Percentiles rank a stretch among this genome's conserved stretches.
Evolutionary conservation across 92 coral and sea anemone species (phyloP).

Genomic region (Porites evermanni): DNA sequence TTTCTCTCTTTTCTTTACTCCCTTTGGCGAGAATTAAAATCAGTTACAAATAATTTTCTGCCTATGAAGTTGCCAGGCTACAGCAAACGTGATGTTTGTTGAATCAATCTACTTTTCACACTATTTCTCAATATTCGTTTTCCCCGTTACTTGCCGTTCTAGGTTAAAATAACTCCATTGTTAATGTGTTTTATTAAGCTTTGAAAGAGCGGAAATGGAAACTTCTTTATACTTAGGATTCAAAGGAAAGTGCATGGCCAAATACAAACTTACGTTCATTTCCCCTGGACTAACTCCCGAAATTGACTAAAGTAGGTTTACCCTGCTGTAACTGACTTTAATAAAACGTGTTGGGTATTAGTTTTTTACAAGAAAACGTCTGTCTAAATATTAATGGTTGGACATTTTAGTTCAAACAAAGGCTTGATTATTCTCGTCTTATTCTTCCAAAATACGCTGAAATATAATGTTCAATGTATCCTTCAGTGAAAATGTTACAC

Average conservation of each 20-base stretch:
- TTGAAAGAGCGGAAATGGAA: constrained; percentile 3
- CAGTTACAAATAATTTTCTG: background rate
- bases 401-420: background rate
- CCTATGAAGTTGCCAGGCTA: constrained; percentile 9
- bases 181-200: background rate
- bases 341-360: constrained; percentile 9
- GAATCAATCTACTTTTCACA: background rate
- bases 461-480: background rate
- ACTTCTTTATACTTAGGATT: background rate
- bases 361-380: constrained; percentile 9
- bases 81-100: background rate
- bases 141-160: background rate
- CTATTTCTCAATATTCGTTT: constrained; percentile 1
- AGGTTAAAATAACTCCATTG: constrained; percentile 1
- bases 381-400: constrained; percentile 11
- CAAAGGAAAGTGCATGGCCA: constrained; percentile 13
- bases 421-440: background rate
- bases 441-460: background rate
- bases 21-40: background rate
- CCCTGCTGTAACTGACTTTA: background rate
- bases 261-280: background rate
- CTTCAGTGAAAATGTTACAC: background rate
- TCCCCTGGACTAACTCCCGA: background rate
- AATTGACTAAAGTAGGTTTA: background rate
- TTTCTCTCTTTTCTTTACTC: background rate